These are phyloP conservation scores for Hypomesus transpacificus DNA, from an alignment of 2,113 vertebrate genomes.

Conservation along the genomic window DNA sequence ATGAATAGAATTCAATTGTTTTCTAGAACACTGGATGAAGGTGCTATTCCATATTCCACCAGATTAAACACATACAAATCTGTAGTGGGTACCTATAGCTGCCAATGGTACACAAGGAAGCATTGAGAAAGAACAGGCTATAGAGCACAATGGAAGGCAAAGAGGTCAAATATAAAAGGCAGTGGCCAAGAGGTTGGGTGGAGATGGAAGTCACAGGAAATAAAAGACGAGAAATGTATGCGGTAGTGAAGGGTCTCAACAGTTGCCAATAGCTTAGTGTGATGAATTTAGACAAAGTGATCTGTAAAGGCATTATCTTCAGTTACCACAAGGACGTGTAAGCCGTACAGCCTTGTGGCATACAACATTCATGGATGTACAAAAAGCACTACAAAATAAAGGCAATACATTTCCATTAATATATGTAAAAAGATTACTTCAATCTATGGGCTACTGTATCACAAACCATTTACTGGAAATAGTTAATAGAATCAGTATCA, in stretches of 20 bases:
- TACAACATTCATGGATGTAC: too few species aligned
- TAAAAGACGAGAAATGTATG: not conserved
- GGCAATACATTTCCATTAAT: too few species aligned
- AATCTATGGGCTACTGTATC: too few species aligned
- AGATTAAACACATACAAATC: not conserved
- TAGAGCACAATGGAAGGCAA: not conserved
- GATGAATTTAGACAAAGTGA: not conserved
- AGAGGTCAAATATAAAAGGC: not conserved
- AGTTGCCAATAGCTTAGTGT: not conserved
- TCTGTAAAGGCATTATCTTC: not conserved
- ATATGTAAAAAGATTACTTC: too few species aligned
- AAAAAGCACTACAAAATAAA: too few species aligned
- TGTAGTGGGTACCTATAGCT: not conserved
- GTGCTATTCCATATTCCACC: not conserved
- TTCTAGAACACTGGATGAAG: conserved; percentile 4
- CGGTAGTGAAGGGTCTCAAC: not conserved
- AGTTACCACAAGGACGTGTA: not conserved
- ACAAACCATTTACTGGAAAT: too few species aligned
- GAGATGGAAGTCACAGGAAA: too few species aligned
- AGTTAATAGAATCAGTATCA: too few species aligned
- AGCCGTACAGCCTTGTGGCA: too few species aligned
- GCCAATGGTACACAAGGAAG: not conserved
- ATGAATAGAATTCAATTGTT: conserved; percentile 7
- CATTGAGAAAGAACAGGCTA: not conserved
- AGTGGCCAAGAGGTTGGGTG: not conserved